Percentiles rank a stretch among this genome's conserved stretches.
phyloP scores from a whole-genome alignment of 2,888 invertebrate species.

The Nymphalis urticae region DNA sequence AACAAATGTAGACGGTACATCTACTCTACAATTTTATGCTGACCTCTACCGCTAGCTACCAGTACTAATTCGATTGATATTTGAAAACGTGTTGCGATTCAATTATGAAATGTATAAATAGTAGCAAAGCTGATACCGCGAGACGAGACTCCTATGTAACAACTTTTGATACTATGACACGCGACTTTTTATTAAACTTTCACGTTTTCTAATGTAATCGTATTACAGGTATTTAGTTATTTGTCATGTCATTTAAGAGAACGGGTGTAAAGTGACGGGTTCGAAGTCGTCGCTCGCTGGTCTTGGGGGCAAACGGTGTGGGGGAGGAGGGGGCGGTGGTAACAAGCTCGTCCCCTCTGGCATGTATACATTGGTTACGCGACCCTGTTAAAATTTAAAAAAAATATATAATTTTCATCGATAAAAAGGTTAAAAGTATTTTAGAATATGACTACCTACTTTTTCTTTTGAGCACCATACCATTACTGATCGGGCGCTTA shows the following conservation, averaged over 20 bases:
- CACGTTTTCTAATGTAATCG: slow-evolving; percentile 20
- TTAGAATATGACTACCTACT: no score
- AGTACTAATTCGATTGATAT: slow-evolving; percentile 27
- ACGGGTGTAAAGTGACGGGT: slow-evolving; percentile 79
- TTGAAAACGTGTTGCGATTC: slow-evolving; percentile 25
- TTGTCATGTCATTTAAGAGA: slow-evolving; percentile 55
- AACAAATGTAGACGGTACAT: slow-evolving; percentile 32
- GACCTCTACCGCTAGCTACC: slow-evolving; percentile 37
- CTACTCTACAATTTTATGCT: slow-evolving; percentile 32
- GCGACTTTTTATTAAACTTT: background rate
- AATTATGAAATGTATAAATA: background rate
- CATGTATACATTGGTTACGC: slow-evolving; percentile 83
- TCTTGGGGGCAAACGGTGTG: slow-evolving; percentile 76
- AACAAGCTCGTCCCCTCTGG: slow-evolving; percentile 87
- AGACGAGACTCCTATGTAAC: background rate
- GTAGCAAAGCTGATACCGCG: background rate
- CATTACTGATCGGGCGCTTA: no score
- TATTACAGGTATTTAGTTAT: slow-evolving; percentile 12
- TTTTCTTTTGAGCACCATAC: no score
- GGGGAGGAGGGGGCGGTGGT: slow-evolving; percentile 82
- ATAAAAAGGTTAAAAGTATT: no score
- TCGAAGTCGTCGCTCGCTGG: slow-evolving; percentile 84
- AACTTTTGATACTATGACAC: background rate
- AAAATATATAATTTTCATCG: no score
- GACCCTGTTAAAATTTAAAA: slow-evolving; percentile 71